phyloP scores from a whole-genome alignment of 2,888 invertebrate genomes.

The Seladonia tumulorum region DNA sequence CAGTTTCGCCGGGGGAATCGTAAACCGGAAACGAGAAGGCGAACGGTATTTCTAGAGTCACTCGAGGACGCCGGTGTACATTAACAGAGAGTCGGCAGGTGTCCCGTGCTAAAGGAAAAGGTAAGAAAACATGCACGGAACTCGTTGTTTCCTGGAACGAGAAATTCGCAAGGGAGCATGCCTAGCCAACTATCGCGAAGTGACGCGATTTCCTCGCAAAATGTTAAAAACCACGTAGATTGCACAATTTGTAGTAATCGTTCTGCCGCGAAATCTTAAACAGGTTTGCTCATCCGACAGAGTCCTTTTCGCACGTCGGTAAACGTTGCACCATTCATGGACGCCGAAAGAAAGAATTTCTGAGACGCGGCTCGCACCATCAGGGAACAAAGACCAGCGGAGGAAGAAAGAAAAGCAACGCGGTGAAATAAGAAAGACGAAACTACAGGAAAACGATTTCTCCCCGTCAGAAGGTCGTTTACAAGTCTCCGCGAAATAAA shows the following conservation, averaged over 20 bases:
- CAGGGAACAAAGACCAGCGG: not conserved
- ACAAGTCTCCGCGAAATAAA: slow-evolving; percentile 49
- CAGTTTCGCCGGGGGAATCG: not conserved
- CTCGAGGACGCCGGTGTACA: slow-evolving; percentile 16
- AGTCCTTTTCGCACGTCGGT: not conserved
- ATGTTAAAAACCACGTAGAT: not conserved
- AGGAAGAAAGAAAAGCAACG: not conserved
- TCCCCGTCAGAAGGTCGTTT: slow-evolving; percentile 37
- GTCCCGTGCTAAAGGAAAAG: not conserved
- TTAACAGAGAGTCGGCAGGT: slow-evolving; percentile 28
- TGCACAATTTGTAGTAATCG: too few species aligned
- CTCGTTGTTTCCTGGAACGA: not conserved
- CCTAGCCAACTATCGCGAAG: not conserved
- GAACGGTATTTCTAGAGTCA: slow-evolving; percentile 10
- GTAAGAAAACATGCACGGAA: not conserved
- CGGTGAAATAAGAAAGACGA: not conserved
- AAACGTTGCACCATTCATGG: not conserved
- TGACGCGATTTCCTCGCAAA: not conserved
- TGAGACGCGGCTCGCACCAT: not conserved
- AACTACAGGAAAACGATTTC: slow-evolving; percentile 26
- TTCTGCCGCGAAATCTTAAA: too few species aligned
- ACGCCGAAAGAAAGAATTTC: not conserved
- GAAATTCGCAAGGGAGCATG: not conserved
- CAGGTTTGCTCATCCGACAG: not conserved
- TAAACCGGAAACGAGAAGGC: not conserved